Evolutionary conservation across 2,113 vertebrate genomes (phyloP), one percentile per base, ranked within the genome.

Genomic region (Orthonyx spaldingii): DNA sequence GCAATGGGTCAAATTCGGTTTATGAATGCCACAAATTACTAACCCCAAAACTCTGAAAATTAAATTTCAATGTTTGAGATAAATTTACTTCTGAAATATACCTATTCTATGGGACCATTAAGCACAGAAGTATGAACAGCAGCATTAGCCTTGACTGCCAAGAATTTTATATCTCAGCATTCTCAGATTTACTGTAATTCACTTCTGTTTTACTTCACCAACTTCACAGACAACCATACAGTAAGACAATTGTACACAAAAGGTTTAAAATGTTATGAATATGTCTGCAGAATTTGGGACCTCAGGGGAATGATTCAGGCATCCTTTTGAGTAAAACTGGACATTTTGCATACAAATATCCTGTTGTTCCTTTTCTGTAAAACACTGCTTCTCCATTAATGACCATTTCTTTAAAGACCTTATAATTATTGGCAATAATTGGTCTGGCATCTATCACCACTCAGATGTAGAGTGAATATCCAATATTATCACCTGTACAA

Each of bases 261-360:
- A 47, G 19, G 21, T 64, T 80, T 81, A 46, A 74, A 97, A 95
- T 91, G 91, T 89, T 93, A 84, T 24, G 60, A 74, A 69, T 60
- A 16, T 9, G 39, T 35, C 26, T 70, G 42, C 76, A 92, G 82
- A 89, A 96, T 93, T 47, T 93, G 82, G 63, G 65, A 86, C 30
- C 44, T 81, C 55, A 77, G 65, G 68, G 90, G 57, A 84, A 94
- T 55, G 64, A 92, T 75, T 65, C 71, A 79, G 71, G 41, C 23
- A 91, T 61, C 84, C 44, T 47, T 95, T 71, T 84, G 70, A 93
- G 93, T 93, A 61, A 95, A 95, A 93, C 39, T 11, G 32, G 95
- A 79, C 70, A 81, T 59, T 92, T 95, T 89, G 80, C 57, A 95
- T 66, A 50, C 32, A 95, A 94, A 86, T 74, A 72, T 77, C 52